Evolutionary conservation across 30 jellyfish, hydroid and myxozoan species (phyloP).

Genomic region (Cassiopea xamachana): DNA sequence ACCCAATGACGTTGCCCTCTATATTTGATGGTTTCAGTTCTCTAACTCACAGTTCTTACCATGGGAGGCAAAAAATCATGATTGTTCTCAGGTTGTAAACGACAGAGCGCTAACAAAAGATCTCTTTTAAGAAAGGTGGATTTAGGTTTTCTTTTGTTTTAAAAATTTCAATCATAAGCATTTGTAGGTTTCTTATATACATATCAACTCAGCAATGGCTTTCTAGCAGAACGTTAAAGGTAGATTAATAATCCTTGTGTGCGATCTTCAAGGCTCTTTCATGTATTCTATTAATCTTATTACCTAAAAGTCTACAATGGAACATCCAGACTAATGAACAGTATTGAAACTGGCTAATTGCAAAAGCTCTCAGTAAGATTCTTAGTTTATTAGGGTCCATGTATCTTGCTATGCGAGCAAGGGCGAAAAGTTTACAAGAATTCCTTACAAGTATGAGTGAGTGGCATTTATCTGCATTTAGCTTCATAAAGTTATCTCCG

Average conservation of each 20-base stretch:
- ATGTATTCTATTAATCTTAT: neutral
- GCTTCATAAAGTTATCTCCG: conserved; percentile 32
- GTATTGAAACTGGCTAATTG: conserved; percentile 33
- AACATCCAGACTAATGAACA: conserved; percentile 29
- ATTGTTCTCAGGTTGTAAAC: conserved; percentile 9
- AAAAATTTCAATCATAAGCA: neutral
- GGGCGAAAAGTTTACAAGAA: conserved; percentile 7
- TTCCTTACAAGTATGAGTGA: conserved; percentile 19
- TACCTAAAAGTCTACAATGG: neutral
- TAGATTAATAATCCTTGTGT: no score
- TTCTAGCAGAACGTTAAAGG: no score
- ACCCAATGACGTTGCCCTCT: conserved; percentile 44
- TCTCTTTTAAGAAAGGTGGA: neutral
- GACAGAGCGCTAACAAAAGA: conserved; percentile 10
- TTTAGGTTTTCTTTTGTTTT: neutral
- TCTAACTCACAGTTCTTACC: conserved; percentile 21
- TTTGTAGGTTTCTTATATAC: neutral
- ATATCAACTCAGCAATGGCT: neutral
- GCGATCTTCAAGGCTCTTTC: conserved; percentile 12
- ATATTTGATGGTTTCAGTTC: conserved; percentile 24
- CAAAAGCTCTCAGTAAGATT: conserved; percentile 5
- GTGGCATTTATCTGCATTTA: conserved; percentile 48
- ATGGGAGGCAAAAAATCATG: conserved; percentile 30
- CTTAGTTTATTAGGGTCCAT: conserved; percentile 19
- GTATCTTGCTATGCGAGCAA: neutral